Conservation (phyloP, 2,888 invertebrate species). For the Acheta domesticus region DNA sequence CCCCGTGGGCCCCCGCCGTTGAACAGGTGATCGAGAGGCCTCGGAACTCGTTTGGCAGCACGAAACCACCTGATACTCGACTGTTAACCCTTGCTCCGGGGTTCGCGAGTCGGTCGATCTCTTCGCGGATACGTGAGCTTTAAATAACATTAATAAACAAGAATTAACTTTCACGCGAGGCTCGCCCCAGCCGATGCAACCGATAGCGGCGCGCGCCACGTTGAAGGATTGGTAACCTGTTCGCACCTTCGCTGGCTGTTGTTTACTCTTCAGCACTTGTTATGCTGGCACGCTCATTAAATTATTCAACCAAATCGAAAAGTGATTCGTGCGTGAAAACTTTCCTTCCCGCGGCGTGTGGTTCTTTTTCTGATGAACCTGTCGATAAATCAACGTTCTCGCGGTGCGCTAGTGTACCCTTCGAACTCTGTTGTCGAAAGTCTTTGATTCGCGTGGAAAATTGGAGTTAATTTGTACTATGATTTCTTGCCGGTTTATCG, state of each 20-base stretch:
- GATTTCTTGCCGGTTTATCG: too few species aligned
- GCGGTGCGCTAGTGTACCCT: not conserved
- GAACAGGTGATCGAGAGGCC: not conserved
- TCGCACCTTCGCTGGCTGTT: constrained; percentile 6
- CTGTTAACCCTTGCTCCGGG: constrained; percentile 3
- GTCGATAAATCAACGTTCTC: not conserved
- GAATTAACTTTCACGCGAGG: constrained; percentile 3
- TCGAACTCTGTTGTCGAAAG: not conserved
- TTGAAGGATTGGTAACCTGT: constrained; percentile 1
- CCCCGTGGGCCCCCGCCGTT: not conserved
- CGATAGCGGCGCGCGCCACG: not conserved
- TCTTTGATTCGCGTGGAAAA: constrained; percentile 6
- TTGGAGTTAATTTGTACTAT: not conserved
- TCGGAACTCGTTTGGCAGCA: not conserved
- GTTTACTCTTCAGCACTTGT: constrained; percentile 18
- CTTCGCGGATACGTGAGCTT: not conserved
- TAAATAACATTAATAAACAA: constrained; percentile 18
- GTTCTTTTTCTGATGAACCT: not conserved
- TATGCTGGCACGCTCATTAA: not conserved
- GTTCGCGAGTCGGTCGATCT: not conserved
- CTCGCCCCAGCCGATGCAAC: not conserved
- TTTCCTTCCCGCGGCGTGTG: not conserved
- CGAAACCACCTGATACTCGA: not conserved
- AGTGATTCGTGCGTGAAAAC: constrained; percentile 18
- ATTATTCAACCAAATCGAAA: constrained; percentile 7